Conservation (phyloP, 2,888 invertebrate genomes). For the Hypolimnas misippus region DNA sequence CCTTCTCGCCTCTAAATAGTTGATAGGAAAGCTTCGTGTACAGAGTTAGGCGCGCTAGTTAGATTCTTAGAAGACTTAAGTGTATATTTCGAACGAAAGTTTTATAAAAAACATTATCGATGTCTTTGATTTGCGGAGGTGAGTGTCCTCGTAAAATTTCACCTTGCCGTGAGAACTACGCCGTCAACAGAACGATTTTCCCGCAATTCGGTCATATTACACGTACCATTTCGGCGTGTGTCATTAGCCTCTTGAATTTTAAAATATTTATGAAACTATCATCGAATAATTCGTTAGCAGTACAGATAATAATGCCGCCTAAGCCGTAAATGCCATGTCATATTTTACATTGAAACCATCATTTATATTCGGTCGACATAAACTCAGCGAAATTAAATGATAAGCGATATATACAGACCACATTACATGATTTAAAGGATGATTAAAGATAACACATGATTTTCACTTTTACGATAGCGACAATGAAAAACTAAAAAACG, state of each 20-base stretch:
- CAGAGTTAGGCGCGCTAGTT: constrained; percentile 72
- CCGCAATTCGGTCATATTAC: constrained; percentile 21
- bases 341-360: constrained; percentile 32
- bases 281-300: constrained; percentile 23
- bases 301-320: constrained; percentile 18
- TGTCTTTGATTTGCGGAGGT: constrained; percentile 81
- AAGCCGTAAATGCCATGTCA: constrained; percentile 26
- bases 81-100: constrained; percentile 49
- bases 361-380: constrained; percentile 26
- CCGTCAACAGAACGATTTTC: constrained; percentile 25
- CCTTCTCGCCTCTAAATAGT: constrained; percentile 74
- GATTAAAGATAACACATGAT: too few species aligned
- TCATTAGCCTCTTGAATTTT: constrained; percentile 23
- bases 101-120: constrained; percentile 58
- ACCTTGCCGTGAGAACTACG: constrained; percentile 47
- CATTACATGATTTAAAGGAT: not conserved
- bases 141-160: constrained; percentile 54
- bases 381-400: constrained; percentile 18
- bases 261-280: constrained; percentile 11
- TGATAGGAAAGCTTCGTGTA: constrained; percentile 67
- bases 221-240: constrained; percentile 1
- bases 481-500: too few species aligned
- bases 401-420: constrained; percentile 11
- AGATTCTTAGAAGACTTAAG: constrained; percentile 48
- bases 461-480: too few species aligned